phyloP scores from a whole-genome alignment of 2,888 invertebrate genomes.

The Diarsia mendica region DNA sequence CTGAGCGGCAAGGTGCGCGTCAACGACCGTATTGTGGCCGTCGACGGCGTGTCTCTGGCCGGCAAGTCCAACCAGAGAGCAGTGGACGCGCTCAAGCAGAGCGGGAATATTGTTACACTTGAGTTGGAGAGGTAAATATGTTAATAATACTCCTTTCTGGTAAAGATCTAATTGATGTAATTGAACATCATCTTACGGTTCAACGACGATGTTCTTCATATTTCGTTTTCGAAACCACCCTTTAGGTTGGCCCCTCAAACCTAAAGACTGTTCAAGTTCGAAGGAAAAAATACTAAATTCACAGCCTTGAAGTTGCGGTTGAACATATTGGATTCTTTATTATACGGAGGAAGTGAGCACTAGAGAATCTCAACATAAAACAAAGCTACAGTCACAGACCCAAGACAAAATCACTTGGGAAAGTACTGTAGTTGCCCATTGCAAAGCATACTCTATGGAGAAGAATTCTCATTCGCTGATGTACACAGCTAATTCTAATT shows the following conservation, averaged over 20 bases:
- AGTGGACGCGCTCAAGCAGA: constrained; percentile 98
- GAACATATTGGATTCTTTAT: background rate
- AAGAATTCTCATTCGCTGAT: too few relatives aligned
- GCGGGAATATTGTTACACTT: constrained; percentile 96
- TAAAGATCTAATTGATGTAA: too few relatives aligned
- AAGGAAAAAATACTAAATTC: background rate
- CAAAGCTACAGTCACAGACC: too few relatives aligned
- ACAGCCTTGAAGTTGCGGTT: background rate
- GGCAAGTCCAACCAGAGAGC: constrained; percentile 99
- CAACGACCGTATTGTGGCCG: constrained; percentile 99
- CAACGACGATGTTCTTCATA: background rate
- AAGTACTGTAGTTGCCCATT: too few relatives aligned
- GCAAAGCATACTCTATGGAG: too few relatives aligned
- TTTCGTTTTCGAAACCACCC: background rate
- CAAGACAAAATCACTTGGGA: too few relatives aligned
- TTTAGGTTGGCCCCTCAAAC: too few relatives aligned
- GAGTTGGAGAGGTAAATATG: constrained; percentile 93
- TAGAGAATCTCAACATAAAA: too few relatives aligned
- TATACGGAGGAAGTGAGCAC: background rate
- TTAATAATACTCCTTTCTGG: background rate
- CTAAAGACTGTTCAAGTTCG: too few relatives aligned
- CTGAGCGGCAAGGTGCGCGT: constrained; percentile 97
- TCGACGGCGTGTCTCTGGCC: constrained; percentile 98
- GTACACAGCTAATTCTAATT: too few relatives aligned
- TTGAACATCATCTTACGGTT: too few relatives aligned